Conservation (phyloP, 2,888 invertebrate genomes). For the Syrista parreyssii region DNA sequence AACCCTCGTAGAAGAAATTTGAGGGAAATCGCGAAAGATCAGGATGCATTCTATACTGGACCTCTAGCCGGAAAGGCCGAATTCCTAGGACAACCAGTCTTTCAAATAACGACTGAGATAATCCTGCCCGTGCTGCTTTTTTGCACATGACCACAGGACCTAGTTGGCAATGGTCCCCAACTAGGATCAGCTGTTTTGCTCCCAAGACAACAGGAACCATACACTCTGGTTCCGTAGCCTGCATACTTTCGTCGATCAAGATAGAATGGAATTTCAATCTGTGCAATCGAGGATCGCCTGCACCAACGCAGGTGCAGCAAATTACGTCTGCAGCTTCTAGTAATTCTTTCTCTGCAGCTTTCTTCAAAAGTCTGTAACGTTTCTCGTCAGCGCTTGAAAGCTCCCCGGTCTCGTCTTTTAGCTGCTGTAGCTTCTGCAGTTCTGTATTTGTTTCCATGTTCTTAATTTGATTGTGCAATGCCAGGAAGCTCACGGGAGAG, state of each 20-base stretch:
- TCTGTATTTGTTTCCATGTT: slow-evolving; percentile 95
- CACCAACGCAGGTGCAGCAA: slow-evolving; percentile 98
- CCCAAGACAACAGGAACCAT: slow-evolving; percentile 99
- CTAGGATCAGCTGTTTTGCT: slow-evolving; percentile 95
- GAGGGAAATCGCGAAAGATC: slow-evolving; percentile 97
- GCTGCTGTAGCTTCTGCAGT: slow-evolving; percentile 91
- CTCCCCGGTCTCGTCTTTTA: slow-evolving; percentile 99
- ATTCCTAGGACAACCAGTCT: slow-evolving; percentile 97
- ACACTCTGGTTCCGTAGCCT: slow-evolving; percentile 97
- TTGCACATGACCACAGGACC: slow-evolving; percentile 99
- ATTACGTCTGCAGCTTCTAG: slow-evolving; percentile 98
- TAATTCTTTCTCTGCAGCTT: slow-evolving; percentile 90
- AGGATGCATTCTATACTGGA: slow-evolving; percentile 99
- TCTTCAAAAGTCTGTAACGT: slow-evolving; percentile 89
- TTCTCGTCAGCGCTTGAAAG: slow-evolving; percentile 95
- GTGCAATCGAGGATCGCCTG: slow-evolving; percentile 94
- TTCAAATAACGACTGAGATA: slow-evolving; percentile 97
- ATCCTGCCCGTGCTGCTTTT: slow-evolving; percentile 96
- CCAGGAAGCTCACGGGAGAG: slow-evolving; percentile 95
- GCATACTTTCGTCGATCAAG: slow-evolving; percentile 96
- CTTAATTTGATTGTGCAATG: slow-evolving; percentile 96
- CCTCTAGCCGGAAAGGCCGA: slow-evolving; percentile 95
- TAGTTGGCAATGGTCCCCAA: slow-evolving; percentile 98
- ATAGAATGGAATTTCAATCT: slow-evolving; percentile 96
- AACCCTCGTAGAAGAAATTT: slow-evolving; percentile 99